Evolutionary conservation across 2,888 invertebrate species (phyloP), one percentile per base, ranked within the genome.

Genomic region (Pristionchus mayeri): DNA sequence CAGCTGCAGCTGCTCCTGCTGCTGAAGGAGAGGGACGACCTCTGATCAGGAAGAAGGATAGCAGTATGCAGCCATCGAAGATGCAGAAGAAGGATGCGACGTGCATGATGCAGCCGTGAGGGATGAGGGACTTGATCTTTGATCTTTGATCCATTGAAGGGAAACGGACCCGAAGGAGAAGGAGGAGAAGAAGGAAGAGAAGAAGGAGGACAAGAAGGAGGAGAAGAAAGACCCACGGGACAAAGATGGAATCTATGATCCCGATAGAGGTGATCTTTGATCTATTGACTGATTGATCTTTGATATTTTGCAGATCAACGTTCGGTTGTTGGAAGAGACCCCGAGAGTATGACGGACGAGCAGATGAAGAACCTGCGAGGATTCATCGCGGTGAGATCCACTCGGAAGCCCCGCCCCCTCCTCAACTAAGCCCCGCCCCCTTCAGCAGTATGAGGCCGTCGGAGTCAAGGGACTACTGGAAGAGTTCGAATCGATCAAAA

Each of bases 101-200:
- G 24, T 60, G 57, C 30, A 27, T 60, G 57, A 60, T 60, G 57
- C 57, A 60, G 30, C 57, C 57, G 57, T 60, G 57, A 60, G 30
- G 16, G 7, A 27, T 27, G 57, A 57, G 27, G 30, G n/a, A 27
- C 27, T 27, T 30, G 57, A 60, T 30, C 57, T 4, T 30, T 60
- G 57, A 60, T 60, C 57, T 30, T 60, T 30, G 30, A 27, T 60
- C 57, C 16, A 60, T 60, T 60, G n/a, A n/a, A n/a, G n/a, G n/a
- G n/a, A n/a, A n/a, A n/a, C n/a, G n/a, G n/a, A n/a, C n/a, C n/a
- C n/a, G 57, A 60, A 60, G 57, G n/a, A n/a, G n/a, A n/a, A 60
- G 30, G 57, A 60, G 11, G 57, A 57, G 57, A 57, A 57, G 57
- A 57, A 57, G 24, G 57, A 57, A n/a, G 48, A 54, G n/a, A 54